Conservation (phyloP, 2,797 vertebrate species). For the Halcyon leucocephala region DNA sequence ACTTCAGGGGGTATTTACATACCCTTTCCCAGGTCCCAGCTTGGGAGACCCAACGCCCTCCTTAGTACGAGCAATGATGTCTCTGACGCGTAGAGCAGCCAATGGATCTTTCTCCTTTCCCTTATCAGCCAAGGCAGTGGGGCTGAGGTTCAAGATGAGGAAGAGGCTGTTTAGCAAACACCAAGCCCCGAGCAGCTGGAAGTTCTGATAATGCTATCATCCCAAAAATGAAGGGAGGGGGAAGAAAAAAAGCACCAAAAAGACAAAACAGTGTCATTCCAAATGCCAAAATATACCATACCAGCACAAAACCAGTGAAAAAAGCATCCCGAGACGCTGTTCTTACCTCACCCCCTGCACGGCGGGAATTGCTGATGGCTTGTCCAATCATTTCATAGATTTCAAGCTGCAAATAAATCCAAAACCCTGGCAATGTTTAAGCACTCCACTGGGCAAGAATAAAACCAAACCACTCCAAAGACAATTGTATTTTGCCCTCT, state of each 20-base stretch:
- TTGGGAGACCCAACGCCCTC: conserved; percentile 98
- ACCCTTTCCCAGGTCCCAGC: conserved; percentile 97
- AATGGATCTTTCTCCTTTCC: conserved; percentile 98
- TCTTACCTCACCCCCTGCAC: conserved; percentile 96
- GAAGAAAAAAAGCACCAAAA: neutral
- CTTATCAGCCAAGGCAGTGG: conserved; percentile 96
- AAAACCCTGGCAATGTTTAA: neutral
- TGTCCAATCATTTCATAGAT: conserved; percentile 99
- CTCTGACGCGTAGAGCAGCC: conserved; percentile 94
- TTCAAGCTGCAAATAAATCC: conserved; percentile 87
- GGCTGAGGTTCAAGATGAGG: conserved; percentile 96
- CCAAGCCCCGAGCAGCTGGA: conserved; percentile 97
- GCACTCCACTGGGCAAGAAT: rapidly evolving
- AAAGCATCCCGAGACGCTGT: neutral
- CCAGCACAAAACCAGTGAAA: neutral
- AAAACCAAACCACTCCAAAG: neutral
- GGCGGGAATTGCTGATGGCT: conserved; percentile 94
- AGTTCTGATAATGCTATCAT: conserved; percentile 97
- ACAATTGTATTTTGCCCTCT: neutral
- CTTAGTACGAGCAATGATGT: conserved; percentile 93
- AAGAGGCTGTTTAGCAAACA: conserved; percentile 97
- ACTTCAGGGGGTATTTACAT: neutral
- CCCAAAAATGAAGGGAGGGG: neutral
- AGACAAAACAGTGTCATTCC: neutral
- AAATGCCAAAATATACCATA: neutral